Evolutionary conservation across 2,797 vertebrate genomes (phyloP), one percentile per base, ranked within the genome.

Genomic region (Crenichthys baileyi): DNA sequence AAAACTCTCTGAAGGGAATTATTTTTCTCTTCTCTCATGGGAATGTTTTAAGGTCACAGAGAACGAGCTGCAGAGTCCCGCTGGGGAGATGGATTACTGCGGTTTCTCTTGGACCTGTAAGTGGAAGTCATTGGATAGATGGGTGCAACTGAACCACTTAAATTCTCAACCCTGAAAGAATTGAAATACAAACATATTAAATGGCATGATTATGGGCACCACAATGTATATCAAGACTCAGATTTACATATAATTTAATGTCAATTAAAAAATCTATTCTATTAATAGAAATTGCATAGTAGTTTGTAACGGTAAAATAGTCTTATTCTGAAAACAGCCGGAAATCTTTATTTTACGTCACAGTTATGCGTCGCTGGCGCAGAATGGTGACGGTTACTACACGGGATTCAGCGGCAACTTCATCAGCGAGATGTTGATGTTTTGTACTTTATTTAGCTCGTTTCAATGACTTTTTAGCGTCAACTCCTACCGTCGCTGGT

Each of bases 241-340:
- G 15, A 61, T 36, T 36, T 36, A 36, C 4, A 4, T 36, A 36
- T 36, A 36, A 4, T 36, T 61, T 61, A 31, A 61, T 48, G 31
- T 61, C 7, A 1, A 2, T 60, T 31, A 29, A 29, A 31, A 61
- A 61, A 29, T 15, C 13, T 61, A 31, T 31, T 61, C 26, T 61
- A 61, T 31, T 31, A 31, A 61, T 61, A 31, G 31, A 61, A 31
- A 61, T 5, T 61, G 15, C 29, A 61, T 18, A 61, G 13, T 36
- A 36, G 63, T 41, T 68, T 26, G 41, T n/a, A 46, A 12, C 44
- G 5, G 5, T 60, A 8, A 11, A 29, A 3, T 46, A 7, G 2
- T 53, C 60, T 87, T 87, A 89, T 83, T 85, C 22, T 85, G 87
- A 91, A 87, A 39, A 2, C 1, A 24, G 0, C 44, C 61, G 65